Evolutionary conservation across 2,113 vertebrate species (phyloP), one percentile per base, ranked within the genome.

Genomic region (Thryonomys swinderianus): DNA sequence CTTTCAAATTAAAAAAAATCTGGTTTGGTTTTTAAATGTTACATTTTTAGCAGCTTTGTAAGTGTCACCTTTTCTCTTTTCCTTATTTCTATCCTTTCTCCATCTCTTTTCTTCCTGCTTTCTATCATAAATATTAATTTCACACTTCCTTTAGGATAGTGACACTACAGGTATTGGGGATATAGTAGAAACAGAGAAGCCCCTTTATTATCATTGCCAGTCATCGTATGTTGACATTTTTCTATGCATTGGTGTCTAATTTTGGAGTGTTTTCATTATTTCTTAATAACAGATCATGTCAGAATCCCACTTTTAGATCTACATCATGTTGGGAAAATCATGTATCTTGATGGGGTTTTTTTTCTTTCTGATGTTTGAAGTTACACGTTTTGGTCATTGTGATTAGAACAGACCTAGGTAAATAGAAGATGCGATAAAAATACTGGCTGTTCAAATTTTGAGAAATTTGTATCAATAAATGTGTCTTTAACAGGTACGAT

Each of bases 21-120:
- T 53, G 69, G 42, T 18, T 93, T 59, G n/a, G 16, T 80, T 80
- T 91, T 5, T 89, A 95, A 85, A 83, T 86, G 13, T 42, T 91
- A 86, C 1, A 59, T 21, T 82, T 85, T 88, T 3, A 88, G 59
- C 88, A 23, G 7, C 2, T 61, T 85, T 94, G 6, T 6, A 79
- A 69, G 21, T 55, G 37, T 81, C 51, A 37, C 94, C 66, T 64
- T 48, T 73, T 71, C 32, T 80, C 45, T 7, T 23, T 37, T 3
- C 16, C 61, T 30, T 51, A 55, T 64, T 27, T 14, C 40, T 30
- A 76, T 18, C 30, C 55, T 17, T 37, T 30, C 48, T 14, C 37
- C n/a, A n/a, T n/a, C n/a, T n/a, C n/a, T n/a, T 74, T 85, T 4
- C 8, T 1, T 2, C 13, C 48, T 79, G 20, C 27, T 37, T 30